A percentile compares a stretch with the other conserved stretches of the same genome.
Evolutionary conservation across 2,113 vertebrate species (phyloP).

Genomic region (Hippocampus guttulatus): DNA sequence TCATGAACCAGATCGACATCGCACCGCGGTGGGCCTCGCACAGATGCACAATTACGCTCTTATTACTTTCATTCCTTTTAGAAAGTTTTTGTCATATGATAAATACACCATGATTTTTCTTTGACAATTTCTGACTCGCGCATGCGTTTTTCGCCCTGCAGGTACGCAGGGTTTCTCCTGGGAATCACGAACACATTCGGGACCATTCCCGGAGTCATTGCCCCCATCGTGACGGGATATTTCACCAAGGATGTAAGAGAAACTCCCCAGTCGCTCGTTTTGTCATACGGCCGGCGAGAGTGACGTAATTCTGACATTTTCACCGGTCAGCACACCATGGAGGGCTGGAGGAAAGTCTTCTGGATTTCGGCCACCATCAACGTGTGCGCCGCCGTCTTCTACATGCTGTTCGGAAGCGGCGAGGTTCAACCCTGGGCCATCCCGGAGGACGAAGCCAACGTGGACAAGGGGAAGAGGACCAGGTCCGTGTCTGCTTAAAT

Average conservation of each 20-base stretch:
- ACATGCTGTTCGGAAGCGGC: constrained; percentile 59
- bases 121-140: neutral
- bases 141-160: constrained; percentile 8
- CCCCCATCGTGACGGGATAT: constrained; percentile 65
- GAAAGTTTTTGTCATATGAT: neutral
- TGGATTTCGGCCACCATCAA: constrained; percentile 64
- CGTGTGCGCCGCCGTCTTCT: constrained; percentile 61
- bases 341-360: constrained; percentile 73
- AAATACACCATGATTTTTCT: neutral
- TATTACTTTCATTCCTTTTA: too few species aligned
- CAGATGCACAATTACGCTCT: too few species aligned
- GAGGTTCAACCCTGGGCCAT: constrained; percentile 72
- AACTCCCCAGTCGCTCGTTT: neutral
- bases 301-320: neutral
- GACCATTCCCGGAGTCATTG: constrained; percentile 66
- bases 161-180: constrained; percentile 70
- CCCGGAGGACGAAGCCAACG: constrained; percentile 48
- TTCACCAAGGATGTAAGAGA: constrained; percentile 67
- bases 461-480: constrained; percentile 17
- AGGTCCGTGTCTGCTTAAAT: constrained; percentile 17
- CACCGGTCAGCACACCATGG: constrained; percentile 60
- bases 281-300: neutral
- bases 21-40: constrained; percentile 66
- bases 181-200: constrained; percentile 78
- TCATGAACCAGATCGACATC: constrained; percentile 79